Evolutionary conservation across 2,113 vertebrate genomes (phyloP).

Genomic region (Heteronetta atricapilla): DNA sequence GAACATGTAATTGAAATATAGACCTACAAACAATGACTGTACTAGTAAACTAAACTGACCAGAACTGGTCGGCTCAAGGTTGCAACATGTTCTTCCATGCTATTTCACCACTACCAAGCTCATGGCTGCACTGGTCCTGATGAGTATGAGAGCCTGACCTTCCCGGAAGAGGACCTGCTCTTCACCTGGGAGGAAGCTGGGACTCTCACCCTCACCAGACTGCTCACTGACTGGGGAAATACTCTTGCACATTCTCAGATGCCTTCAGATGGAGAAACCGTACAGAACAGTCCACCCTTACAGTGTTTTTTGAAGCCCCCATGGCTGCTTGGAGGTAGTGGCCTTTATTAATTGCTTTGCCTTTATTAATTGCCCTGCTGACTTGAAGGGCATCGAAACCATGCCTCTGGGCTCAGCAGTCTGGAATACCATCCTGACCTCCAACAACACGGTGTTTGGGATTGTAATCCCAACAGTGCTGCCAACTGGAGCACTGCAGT

Average conservation of each 20-base stretch:
- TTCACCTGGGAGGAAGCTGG: background rate
- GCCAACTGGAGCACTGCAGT: background rate
- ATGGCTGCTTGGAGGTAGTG: rapidly evolving
- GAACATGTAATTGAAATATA: background rate
- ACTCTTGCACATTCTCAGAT: background rate
- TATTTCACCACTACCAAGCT: background rate
- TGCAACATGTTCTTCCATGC: background rate
- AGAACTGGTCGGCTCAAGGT: background rate
- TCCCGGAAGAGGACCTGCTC: background rate
- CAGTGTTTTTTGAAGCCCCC: background rate
- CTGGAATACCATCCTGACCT: background rate
- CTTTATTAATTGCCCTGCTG: background rate
- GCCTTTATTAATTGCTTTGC: background rate
- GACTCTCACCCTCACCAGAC: background rate
- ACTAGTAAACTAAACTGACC: background rate
- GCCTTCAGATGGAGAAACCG: background rate
- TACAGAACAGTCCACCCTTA: background rate
- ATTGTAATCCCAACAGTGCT: rapidly evolving
- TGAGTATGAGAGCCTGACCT: background rate
- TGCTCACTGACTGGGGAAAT: background rate
- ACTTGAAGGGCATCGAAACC: background rate
- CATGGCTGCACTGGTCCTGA: background rate
- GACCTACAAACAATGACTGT: background rate
- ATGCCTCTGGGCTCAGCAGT: background rate
- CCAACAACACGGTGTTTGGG: background rate